These are phyloP conservation scores for Lucilia cuprina DNA, from an alignment of 1,140 invertebrate species.

Conservation along the genomic window DNA sequence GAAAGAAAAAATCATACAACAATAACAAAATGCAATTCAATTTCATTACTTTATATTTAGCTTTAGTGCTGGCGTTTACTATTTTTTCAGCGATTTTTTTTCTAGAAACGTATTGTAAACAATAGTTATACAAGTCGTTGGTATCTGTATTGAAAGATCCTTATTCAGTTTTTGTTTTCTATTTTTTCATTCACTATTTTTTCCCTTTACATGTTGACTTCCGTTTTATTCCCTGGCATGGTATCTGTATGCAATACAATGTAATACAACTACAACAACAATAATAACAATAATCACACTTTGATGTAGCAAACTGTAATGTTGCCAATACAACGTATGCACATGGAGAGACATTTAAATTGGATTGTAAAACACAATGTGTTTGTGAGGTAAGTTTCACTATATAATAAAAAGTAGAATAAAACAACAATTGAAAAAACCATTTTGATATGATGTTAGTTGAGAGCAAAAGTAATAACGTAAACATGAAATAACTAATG, in stretches of 20 bases:
- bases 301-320: slow-evolving; percentile 62
- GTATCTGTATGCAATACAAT: not conserved
- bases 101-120: not conserved
- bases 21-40: slow-evolving; percentile 30
- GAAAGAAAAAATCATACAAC: not conserved
- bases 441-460: not conserved
- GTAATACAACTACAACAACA: slow-evolving; percentile 11
- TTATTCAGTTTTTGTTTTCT: not conserved
- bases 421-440: not conserved
- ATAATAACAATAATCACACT: slow-evolving; percentile 23
- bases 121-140: not conserved
- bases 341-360: slow-evolving; percentile 72
- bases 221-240: not conserved
- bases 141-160: not conserved
- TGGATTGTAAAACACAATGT: slow-evolving; percentile 73
- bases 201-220: not conserved
- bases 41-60: slow-evolving; percentile 26
- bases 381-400: slow-evolving; percentile 69
- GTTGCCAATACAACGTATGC: slow-evolving; percentile 69
- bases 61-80: not conserved
- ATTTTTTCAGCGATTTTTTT: not conserved
- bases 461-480: no score
- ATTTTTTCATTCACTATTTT: not conserved
- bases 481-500: no score
- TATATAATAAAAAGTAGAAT: not conserved